Percentiles rank a stretch among this genome's conserved stretches.
phyloP scores from a whole-genome alignment of 2,113 vertebrate species.

The Marmota flaviventris region DNA sequence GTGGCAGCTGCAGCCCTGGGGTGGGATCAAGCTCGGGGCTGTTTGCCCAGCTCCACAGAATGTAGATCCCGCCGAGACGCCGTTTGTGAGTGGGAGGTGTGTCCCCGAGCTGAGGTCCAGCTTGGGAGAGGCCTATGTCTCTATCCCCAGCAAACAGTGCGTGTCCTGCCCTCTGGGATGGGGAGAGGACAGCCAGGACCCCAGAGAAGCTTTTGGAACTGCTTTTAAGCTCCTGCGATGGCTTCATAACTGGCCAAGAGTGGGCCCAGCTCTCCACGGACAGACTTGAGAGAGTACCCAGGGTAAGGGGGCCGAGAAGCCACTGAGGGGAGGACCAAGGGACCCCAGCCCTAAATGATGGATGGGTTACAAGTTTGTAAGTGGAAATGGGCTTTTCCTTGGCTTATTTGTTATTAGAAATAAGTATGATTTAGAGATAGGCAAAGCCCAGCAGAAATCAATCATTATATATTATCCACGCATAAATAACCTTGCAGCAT shows the following conservation, averaged over 20 bases:
- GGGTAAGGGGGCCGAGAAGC: background rate
- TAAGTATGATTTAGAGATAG: constrained; percentile 28
- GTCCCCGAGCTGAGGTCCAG: background rate
- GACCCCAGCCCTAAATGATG: background rate
- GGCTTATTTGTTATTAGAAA: constrained; percentile 35
- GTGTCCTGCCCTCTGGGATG: background rate
- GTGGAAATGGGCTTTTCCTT: constrained; percentile 1
- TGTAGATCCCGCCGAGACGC: background rate
- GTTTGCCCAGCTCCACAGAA: background rate
- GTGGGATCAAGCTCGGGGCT: background rate
- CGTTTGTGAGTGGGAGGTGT: background rate
- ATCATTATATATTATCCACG: background rate
- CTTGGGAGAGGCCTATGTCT: background rate
- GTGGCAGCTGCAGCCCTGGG: background rate
- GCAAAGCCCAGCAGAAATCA: constrained; percentile 17
- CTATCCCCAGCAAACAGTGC: background rate
- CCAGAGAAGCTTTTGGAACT: background rate
- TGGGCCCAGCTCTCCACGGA: background rate
- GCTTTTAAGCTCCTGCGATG: background rate
- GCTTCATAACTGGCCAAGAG: background rate
- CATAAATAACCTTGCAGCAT: background rate
- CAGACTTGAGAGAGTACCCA: background rate
- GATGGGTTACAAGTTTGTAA: background rate
- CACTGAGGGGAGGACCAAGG: background rate
- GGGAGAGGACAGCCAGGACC: background rate